Base-by-base conservation (phyloP, 1,140 invertebrate species). In the Drosophila teissieri region DNA sequence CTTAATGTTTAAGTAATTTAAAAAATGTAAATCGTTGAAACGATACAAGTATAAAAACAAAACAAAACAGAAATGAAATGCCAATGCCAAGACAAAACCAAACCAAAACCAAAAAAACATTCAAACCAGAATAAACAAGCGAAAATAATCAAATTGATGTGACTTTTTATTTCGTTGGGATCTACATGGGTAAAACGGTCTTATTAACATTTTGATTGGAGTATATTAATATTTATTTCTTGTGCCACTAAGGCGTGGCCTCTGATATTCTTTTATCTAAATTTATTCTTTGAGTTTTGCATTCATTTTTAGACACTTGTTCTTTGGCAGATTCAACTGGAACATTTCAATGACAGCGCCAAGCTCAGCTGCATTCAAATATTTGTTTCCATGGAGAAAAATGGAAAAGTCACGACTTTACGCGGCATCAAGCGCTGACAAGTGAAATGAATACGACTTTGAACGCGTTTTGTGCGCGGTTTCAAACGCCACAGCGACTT, bases 31-130 rank as follows among this genome's bases (percentile, higher is more conserved):
- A 74, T 74, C 70, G 56, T 60, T 44, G 34, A 52, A 52, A 46
- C 69, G 69, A 73, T 73, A 39, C 17, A 62, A 64, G 55, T 42
- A 52, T 24, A 31, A 11, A 46, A 37, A 45, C 8, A 42, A 24
- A 24, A 65, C 36, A 53, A 57, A 73, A 51, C 27, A 31, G n/a
- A 49, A 74, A 53, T 37, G 17, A 49, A 74, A 53, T 65, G 60
- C 72, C 70, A 76, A 68, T 76, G 72, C 53, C 62, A 76, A 76
- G 42, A 76, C 62, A 76, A 68, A 60, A 36, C 48, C 62, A 76
- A 68, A 54, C 68, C 62, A 76, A 68, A 60, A 36, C 48, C 62
- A 76, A 68, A 54, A 55, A 24, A 45, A 54, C 73, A 69, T 76
- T 77, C 48, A 76, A 75, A 46, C 36, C 44, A 60, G 4, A 73